A percentile compares a stretch with the other conserved stretches of the same genome.
Evolutionary conservation across 2,888 invertebrate species (phyloP).

Genomic region (Oligia latruncula): DNA sequence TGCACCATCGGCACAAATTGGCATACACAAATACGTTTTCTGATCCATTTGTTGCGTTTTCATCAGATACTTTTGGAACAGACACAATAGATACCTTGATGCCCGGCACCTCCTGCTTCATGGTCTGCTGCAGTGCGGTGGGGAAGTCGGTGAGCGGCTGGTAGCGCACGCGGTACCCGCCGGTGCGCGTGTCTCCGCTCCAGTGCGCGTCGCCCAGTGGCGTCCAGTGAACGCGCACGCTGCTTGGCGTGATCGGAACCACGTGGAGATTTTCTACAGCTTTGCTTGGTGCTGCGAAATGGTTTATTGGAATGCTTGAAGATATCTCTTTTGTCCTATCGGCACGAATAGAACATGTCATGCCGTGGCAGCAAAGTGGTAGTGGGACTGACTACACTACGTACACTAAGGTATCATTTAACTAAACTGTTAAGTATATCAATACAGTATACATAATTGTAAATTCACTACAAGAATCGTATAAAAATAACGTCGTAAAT

Average conservation of each 20-base stretch:
- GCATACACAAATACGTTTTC: not conserved
- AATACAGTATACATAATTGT: not conserved
- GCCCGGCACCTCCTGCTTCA: slow-evolving; percentile 95
- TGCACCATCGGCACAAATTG: no score
- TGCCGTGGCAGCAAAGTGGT: not conserved
- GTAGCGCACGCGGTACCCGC: slow-evolving; percentile 97
- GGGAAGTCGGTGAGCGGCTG: slow-evolving; percentile 97
- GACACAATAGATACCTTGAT: slow-evolving; percentile 88
- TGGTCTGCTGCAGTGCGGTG: slow-evolving; percentile 94
- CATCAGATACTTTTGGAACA: not conserved
- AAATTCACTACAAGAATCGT: not conserved
- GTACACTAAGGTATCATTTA: not conserved
- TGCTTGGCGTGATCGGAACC: slow-evolving; percentile 98
- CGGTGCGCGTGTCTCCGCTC: slow-evolving; percentile 96
- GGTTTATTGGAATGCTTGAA: not conserved
- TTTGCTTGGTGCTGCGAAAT: slow-evolving; percentile 93
- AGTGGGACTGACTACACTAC: not conserved
- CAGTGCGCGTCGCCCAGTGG: slow-evolving; percentile 94
- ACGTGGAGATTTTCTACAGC: slow-evolving; percentile 95
- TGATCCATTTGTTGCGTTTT: not conserved
- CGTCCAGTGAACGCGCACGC: slow-evolving; percentile 98
- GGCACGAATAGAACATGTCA: no score
- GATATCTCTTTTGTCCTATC: not conserved
- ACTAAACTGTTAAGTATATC: not conserved
- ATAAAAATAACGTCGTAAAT: not conserved